Evolutionary conservation across 2,888 invertebrate genomes (phyloP), one percentile per base, ranked within the genome.

Genomic region (Rhodophaea formosa): DNA sequence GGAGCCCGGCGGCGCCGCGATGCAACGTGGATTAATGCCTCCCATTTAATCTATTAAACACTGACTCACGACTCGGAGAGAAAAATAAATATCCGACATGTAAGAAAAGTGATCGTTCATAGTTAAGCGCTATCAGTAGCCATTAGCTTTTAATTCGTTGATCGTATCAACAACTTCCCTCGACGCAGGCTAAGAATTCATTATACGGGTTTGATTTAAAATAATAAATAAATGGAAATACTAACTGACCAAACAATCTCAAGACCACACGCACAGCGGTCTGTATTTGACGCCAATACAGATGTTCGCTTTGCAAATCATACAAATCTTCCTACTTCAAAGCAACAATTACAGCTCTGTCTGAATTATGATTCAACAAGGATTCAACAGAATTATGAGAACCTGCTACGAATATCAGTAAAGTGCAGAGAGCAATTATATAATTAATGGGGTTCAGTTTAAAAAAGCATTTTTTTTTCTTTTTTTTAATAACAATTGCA

Each of bases 21-120:
- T 69, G 68, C 70, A 71, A 71, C 62, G 69, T 74, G 79, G 84
- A 87, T 87, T 88, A 86, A 88, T 86, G 80, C 71, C 82, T 75
- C 77, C 85, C 84, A 86, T 86, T 88, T 86, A 86, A 83, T 80
- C 81, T 84, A 86, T 86, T 83, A 81, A 83, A 74, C 77, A 76
- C 73, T 82, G 81, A 82, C 77, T 83, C 82, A 80, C 56, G 67
- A 64, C 68, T 35, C 61, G 62, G 58, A 51, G 30, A 58, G 43
- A 59, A 46, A 46, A 23, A 56, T 32, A 55, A 16, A 46, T 43
- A n/a, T 10, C 43, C 29, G 30, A 29, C 23, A 29, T 30, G 6
- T 3, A 51, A 51, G 35, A 51, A 17, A 51, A 35, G 35, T 49
- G 51, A 51, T 51, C 51, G 15, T 51, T 35, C 16, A 16, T 35